Base-by-base conservation (phyloP, 2,797 vertebrate genomes). In the Enteromius radiatus region DNA sequence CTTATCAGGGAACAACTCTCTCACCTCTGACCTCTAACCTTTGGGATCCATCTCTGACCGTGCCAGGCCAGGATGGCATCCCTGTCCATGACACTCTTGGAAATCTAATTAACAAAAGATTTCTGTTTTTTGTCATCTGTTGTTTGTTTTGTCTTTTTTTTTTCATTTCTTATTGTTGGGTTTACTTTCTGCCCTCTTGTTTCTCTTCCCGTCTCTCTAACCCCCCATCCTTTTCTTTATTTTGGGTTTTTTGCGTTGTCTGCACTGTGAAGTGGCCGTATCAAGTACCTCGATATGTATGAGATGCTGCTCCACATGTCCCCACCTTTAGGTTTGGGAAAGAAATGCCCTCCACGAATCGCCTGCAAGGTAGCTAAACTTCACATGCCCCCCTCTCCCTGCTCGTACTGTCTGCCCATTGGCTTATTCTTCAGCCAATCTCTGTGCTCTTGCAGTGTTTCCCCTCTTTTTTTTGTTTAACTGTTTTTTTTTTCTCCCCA, bases 221-320 rank as follows among this genome's bases (percentile, higher is more conserved):
- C 91, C 91, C 88, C 89, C 84, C 82, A 84, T 87, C 82, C 76
- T 86, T 90, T 92, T 90, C 88, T 91, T 86, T 91, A 78, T 87
- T 93, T 90, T 90, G 84, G 76, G 21, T 83, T 83, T 71, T 84
- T 12, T 91, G 83, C 89, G 89, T 91, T 89, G 86, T 87, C 90
- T 86, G 86, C 90, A 88, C 89, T 88, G 88, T 92, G 89, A 94
- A 99, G 98, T 93, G 98, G 97, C 93, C 97, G 97, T 95, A 97
- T 99, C 96, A 98, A 97, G 96, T 97, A 99, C 96, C 96, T 93
- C 93, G 97, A 98, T 96, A 99, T 99, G 98, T 99, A 99, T 96
- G 96, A 98, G 96, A 98, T 98, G 97, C 96, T 99, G 95, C 96
- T 97, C 93, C 98, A 99, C 96, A 98, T 99, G 97, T 97, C 96